Conservation (phyloP, 2,113 vertebrate genomes). For the Pandion haliaetus region DNA sequence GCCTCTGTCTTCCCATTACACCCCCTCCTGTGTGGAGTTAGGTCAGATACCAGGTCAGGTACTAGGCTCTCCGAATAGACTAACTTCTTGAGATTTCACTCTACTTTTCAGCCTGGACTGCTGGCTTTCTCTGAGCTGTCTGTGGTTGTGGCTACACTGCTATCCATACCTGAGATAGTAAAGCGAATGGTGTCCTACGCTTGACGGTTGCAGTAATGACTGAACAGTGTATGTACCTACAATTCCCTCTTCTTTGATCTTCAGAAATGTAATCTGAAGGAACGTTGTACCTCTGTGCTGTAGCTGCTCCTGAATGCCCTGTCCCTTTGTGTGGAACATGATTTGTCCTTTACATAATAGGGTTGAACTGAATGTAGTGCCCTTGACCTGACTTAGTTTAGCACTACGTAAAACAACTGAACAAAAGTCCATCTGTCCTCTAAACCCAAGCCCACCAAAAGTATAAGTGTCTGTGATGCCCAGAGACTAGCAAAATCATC, state of each 20-base stretch:
- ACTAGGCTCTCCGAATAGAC: background rate
- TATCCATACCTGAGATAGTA: background rate
- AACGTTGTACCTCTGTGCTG: fast-evolving
- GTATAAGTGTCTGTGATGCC: background rate
- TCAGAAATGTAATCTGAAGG: background rate
- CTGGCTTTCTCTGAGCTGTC: background rate
- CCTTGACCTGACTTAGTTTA: background rate
- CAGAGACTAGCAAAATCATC: background rate
- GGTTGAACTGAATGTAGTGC: background rate
- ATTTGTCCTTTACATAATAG: background rate
- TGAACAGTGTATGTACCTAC: background rate
- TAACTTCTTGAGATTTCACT: background rate
- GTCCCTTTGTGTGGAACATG: background rate
- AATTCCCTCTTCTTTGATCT: background rate
- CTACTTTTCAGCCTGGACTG: background rate
- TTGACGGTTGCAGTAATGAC: background rate
- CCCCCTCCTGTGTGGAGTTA: background rate
- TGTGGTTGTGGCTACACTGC: background rate
- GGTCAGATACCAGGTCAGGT: background rate
- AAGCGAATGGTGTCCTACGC: background rate
- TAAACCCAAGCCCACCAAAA: background rate
- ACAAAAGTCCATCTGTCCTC: background rate
- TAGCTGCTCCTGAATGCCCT: background rate
- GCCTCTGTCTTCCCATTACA: background rate
- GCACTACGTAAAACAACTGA: background rate